Evolutionary conservation across 2,888 invertebrate genomes (phyloP).

Genomic region (Gonocerus acuteangulatus): DNA sequence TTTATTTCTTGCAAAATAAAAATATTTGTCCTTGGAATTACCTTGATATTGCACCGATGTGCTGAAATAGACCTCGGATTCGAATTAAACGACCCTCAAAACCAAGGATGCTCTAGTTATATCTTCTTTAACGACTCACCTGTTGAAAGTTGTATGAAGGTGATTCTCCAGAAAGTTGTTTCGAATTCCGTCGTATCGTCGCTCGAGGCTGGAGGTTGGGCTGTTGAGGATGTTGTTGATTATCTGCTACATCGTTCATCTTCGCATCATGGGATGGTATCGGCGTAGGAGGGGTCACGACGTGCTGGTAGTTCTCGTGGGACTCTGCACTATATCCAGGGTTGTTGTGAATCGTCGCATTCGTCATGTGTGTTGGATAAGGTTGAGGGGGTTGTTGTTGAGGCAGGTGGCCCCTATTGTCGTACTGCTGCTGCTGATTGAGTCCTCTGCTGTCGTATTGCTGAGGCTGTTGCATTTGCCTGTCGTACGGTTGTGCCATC

Average conservation of each 20-base stretch:
- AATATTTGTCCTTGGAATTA: too few species aligned
- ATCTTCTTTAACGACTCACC: too few species aligned
- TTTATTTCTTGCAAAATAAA: too few species aligned
- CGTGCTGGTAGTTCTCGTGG: conserved; percentile 41
- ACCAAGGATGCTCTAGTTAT: too few species aligned
- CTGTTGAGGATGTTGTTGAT: conserved; percentile 36
- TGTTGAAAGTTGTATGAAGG: conserved; percentile 44
- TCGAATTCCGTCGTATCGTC: conserved; percentile 48
- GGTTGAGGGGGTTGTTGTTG: conserved; percentile 10
- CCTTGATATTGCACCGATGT: too few species aligned
- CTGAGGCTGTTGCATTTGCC: not conserved
- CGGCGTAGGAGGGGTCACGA: conserved; percentile 38
- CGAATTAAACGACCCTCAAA: too few species aligned
- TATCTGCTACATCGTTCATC: not conserved
- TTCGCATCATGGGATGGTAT: conserved; percentile 38
- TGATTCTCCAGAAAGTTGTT: conserved; percentile 50
- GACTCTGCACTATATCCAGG: conserved; percentile 39
- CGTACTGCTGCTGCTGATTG: not conserved
- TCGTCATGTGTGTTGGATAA: conserved; percentile 16
- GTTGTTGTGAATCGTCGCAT: conserved; percentile 15
- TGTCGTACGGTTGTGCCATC: not conserved
- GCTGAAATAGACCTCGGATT: too few species aligned
- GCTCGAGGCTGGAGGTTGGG: conserved; percentile 39
- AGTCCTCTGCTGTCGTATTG: not conserved
- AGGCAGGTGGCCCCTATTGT: conserved; percentile 5